phyloP scores from a whole-genome alignment of 64 coral and sea anemone species.

The Stichodactyla helianthus region DNA sequence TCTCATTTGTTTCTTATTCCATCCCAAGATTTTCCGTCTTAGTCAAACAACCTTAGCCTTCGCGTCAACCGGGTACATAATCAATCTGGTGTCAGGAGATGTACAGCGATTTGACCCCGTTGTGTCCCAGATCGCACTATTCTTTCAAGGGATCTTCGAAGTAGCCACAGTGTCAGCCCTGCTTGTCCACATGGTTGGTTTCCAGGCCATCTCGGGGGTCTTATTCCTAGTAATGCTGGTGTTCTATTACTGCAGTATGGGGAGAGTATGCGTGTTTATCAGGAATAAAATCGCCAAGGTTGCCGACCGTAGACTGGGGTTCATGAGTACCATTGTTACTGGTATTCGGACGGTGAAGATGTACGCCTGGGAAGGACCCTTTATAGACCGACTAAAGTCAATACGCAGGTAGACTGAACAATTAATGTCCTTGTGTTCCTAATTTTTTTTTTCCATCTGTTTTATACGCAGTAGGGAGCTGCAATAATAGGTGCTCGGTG shows the following conservation, averaged over 20 bases:
- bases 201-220: not conserved
- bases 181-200: constrained; percentile 6
- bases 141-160: constrained; percentile 25
- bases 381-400: constrained; percentile 1
- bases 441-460: too few relatives aligned
- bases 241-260: constrained; percentile 29
- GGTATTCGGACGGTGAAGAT: constrained; percentile 49
- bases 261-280: constrained; percentile 7
- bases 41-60: constrained; percentile 12
- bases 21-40: constrained; percentile 4
- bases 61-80: constrained; percentile 28
- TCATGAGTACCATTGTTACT: constrained; percentile 41
- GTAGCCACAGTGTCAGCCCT: constrained; percentile 2
- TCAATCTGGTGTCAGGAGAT: constrained; percentile 48
- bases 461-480: too few relatives aligned
- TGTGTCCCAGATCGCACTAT: constrained; percentile 7
- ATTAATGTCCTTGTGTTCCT: not conserved
- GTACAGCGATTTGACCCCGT: constrained; percentile 50
- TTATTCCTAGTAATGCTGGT: not conserved
- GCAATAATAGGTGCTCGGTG: too few relatives aligned
- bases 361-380: constrained; percentile 49
- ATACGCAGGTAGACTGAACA: constrained; percentile 20
- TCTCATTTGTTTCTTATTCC: not conserved
- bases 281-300: constrained; percentile 31
- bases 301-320: constrained; percentile 12